Base-by-base conservation (phyloP, 37 sponge, comb jelly and placozoan species). In the Ianthella basta region DNA sequence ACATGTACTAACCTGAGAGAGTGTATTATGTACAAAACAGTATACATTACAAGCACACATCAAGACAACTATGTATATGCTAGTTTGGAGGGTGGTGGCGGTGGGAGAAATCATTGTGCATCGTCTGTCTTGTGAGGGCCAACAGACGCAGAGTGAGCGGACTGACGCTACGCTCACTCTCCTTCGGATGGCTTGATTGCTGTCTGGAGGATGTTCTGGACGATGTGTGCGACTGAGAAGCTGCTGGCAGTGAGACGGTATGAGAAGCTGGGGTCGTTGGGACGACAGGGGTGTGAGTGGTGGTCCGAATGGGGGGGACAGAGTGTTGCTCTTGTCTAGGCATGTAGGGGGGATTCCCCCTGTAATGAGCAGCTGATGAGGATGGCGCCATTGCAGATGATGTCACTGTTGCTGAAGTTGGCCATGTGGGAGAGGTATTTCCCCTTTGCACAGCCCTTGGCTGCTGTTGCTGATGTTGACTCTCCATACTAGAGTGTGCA, bases 61-160 rank as follows among this genome's bases (percentile, higher is more conserved):
- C n/a, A n/a, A n/a, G n/a, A n/a, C n/a, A n/a, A 44, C 8, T 8
- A 44, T 3, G 50, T 8, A 8, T 4, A 35, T 27, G 37, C 72
- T 33, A 70, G 32, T 2, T 40, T 0, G 37, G 37, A 8, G 37
- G 78, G 21, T n/a, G n/a, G 25, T 75, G 78, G 53, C 10, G 78
- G 13, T 75, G 33, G 6, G 37, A 40, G 78, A 75, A 75, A 24
- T 75, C 78, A 12, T 75, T 75, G 18, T 39, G 78, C 78, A 75
- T 75, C 1, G 78, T 75, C 39, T 44, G 37, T 39, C 78, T 39
- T 41, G 78, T 75, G 53, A 75, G 78, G 41, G 44, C 54, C 2
- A 75, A 24, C 78, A 75, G 37, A 19, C 53, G 78, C 16, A 75
- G 53, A 16, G 78, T 75, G 78, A 75, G 78, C 20, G 78, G 78